Evolutionary conservation across 2,888 invertebrate species (phyloP).

Genomic region (Stictocephala bisonia): DNA sequence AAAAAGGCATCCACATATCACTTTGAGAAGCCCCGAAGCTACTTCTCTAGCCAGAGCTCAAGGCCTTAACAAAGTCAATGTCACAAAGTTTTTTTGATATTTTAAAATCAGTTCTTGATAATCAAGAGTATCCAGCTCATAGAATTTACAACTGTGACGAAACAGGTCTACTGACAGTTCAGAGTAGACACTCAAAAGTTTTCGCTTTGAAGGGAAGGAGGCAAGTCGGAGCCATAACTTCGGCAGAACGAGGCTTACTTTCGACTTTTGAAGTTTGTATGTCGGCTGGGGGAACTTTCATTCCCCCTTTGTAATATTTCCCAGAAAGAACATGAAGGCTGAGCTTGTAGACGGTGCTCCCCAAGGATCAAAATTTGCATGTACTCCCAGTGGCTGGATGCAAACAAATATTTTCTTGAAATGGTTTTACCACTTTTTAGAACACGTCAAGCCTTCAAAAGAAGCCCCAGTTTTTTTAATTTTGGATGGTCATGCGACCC

Average conservation of each 20-base stretch:
- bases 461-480: no score
- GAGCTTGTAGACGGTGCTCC: constrained; percentile 4
- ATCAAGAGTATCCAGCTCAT: constrained; percentile 56
- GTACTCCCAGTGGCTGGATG: neutral
- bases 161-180: constrained; percentile 61
- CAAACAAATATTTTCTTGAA: neutral
- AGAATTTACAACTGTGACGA: constrained; percentile 62
- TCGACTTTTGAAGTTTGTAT: neutral
- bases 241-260: constrained; percentile 4
- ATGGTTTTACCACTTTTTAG: no score
- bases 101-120: constrained; percentile 48
- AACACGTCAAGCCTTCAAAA: no score
- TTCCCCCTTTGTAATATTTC: constrained; percentile 3
- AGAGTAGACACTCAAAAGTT: constrained; percentile 58
- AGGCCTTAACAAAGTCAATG: constrained; percentile 50
- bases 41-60: constrained; percentile 46
- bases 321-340: neutral
- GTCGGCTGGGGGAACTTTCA: neutral
- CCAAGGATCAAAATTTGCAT: neutral
- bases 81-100: constrained; percentile 49
- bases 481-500: constrained; percentile 62
- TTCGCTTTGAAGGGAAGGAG: constrained; percentile 60
- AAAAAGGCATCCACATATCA: no score
- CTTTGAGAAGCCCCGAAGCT: constrained; percentile 40
- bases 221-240: constrained; percentile 58